These are phyloP conservation scores for Xiphophorus maculatus DNA, from an alignment of 2,113 vertebrate species.

Conservation along the genomic window DNA sequence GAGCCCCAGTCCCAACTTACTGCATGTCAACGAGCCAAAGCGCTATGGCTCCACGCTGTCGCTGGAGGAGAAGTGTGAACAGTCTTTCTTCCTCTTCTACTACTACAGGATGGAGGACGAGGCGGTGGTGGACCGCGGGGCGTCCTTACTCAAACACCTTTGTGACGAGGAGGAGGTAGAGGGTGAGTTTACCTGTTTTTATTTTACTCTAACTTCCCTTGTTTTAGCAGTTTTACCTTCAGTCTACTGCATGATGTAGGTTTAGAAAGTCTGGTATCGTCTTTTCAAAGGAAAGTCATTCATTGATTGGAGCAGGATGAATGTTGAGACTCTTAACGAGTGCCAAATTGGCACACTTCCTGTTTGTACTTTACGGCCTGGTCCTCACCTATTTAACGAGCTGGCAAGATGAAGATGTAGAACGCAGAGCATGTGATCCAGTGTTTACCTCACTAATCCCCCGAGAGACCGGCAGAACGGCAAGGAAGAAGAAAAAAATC, in stretches of 20 bases:
- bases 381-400: conserved; percentile 25
- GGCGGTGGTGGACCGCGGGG: conserved; percentile 97
- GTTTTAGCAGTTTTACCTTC: neutral
- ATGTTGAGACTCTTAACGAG: neutral
- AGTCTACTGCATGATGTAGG: neutral
- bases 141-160: conserved; percentile 93
- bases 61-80: conserved; percentile 93
- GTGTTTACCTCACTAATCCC: conserved; percentile 66
- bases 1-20: conserved; percentile 78
- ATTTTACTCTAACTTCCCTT: neutral
- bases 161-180: conserved; percentile 97
- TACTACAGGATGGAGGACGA: conserved; percentile 99
- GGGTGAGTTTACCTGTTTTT: conserved; percentile 81
- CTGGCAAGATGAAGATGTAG: conserved; percentile 51
- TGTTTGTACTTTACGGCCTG: conserved; percentile 5
- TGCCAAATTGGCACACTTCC: conserved; percentile 20
- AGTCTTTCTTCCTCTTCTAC: conserved; percentile 98
- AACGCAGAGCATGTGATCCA: conserved; percentile 40
- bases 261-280: neutral
- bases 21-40: conserved; percentile 87
- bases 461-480: conserved; percentile 36
- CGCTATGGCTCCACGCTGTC: conserved; percentile 85
- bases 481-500: conserved; percentile 7
- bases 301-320: conserved; percentile 9
- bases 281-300: neutral